Base-by-base conservation (phyloP, 2,797 vertebrate species). In the Hipposideros larvatus region DNA sequence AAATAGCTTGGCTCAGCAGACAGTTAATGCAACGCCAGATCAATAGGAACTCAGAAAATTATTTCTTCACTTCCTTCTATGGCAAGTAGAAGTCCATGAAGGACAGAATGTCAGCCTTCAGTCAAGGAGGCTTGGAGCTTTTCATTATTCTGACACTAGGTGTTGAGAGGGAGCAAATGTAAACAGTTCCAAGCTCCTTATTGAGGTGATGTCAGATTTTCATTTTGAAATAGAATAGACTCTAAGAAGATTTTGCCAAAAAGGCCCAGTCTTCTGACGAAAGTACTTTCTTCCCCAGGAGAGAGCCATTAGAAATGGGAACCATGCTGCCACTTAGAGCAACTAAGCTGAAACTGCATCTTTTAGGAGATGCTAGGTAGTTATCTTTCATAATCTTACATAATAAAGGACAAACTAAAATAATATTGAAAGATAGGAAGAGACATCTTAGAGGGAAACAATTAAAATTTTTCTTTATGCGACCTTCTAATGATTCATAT, bases 1-100 rank as follows among this genome's bases (percentile, higher is more conserved):
- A 98, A 98, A 98, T 96, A 98, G 94, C 96, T 96, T 97, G 96
- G 94, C 78, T 98, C 98, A 95, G 96, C 96, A 97, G 75, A 95
- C 91, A 46, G 94, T 96, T 95, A 98, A 93, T 97, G 95, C 94
- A 97, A 98, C 97, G n/a, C 55, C 66, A 97, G 95, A 98, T 98
- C 98, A 98, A 98, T 98, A 97, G 77, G 46, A 95, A 86, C 74
- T 80, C 95, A 73, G 94, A 97, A 98, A 92, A 98, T 97, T 95
- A 98, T 98, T 98, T 98, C 82, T 97, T 92, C 0, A 10, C 95
- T 98, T 98, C 88, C 92, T 94, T 97, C 86, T 94, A 57, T 15
- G 78, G 96, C 65, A 34, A 65, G 37, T 65, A 92, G 53, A 88
- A 96, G 91, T 34, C 82, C 90, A 88, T 53, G 87, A 98, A 98